Evolutionary conservation across 2,888 invertebrate genomes (phyloP).

Genomic region (Drosophila histrio): DNA sequence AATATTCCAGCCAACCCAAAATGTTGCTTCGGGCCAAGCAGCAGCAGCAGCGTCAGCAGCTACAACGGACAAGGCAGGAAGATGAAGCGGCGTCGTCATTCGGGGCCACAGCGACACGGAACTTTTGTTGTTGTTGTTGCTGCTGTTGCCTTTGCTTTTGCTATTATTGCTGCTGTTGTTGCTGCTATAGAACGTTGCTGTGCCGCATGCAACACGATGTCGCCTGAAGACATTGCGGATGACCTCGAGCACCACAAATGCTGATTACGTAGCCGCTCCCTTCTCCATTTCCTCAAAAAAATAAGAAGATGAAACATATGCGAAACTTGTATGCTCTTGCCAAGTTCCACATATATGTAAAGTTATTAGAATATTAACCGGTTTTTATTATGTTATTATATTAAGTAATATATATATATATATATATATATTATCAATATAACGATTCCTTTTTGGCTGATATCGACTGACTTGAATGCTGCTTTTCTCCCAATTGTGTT

Average conservation of each 20-base stretch:
- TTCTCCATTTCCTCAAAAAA: slow-evolving; percentile 50
- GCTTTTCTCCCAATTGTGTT: too few relatives aligned
- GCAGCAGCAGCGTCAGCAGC: slow-evolving; percentile 38
- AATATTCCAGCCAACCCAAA: slow-evolving; percentile 80
- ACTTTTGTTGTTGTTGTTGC: slow-evolving; percentile 49
- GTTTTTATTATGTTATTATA: too few relatives aligned
- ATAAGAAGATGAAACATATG: slow-evolving; percentile 7
- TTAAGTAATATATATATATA: too few relatives aligned
- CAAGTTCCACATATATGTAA: background rate
- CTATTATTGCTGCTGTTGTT: slow-evolving; percentile 26
- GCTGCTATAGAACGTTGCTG: slow-evolving; percentile 53
- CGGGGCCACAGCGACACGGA: slow-evolving; percentile 56
- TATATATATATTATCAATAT: too few relatives aligned
- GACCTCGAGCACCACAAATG: slow-evolving; percentile 80
- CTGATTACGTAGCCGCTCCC: slow-evolving; percentile 75
- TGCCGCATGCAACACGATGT: slow-evolving; percentile 73
- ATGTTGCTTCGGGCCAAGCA: slow-evolving; percentile 56
- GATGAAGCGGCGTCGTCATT: slow-evolving; percentile 63
- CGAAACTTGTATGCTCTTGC: slow-evolving; percentile 31
- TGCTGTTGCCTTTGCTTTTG: slow-evolving; percentile 27
- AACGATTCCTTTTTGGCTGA: too few relatives aligned
- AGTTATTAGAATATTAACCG: too few relatives aligned
- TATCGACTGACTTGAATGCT: too few relatives aligned
- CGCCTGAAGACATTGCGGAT: slow-evolving; percentile 73
- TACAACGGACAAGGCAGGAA: slow-evolving; percentile 56